phyloP scores from a whole-genome alignment of 2,797 vertebrate genomes.

The Yasuhikotakia modesta region DNA sequence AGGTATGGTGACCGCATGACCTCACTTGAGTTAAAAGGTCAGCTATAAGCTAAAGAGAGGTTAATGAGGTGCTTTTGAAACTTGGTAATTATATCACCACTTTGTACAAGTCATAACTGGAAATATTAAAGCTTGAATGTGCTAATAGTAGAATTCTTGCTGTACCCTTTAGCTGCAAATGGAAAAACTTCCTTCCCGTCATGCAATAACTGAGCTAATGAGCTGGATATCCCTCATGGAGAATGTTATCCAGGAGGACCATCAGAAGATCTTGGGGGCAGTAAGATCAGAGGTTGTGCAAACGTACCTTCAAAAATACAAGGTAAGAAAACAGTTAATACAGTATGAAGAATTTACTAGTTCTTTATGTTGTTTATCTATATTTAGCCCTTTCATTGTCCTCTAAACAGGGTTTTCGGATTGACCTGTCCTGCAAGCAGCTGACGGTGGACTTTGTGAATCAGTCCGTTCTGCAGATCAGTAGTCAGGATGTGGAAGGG shows the following conservation, averaged over 20 bases:
- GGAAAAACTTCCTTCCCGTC: conserved; percentile 96
- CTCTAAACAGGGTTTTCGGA: conserved; percentile 86
- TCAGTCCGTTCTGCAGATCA: conserved; percentile 96
- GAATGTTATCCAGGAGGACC: conserved; percentile 88
- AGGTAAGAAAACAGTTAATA: conserved; percentile 75
- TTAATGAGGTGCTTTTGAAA: neutral
- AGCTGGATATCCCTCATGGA: conserved; percentile 97
- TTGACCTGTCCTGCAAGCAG: conserved; percentile 95
- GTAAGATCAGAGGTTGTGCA: conserved; percentile 84
- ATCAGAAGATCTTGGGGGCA: conserved; percentile 84
- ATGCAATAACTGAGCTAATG: conserved; percentile 95
- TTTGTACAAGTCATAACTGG: neutral
- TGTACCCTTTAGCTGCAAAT: conserved; percentile 64
- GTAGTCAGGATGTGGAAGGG: conserved; percentile 95
- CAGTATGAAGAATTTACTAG: neutral
- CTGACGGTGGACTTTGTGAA: conserved; percentile 97
- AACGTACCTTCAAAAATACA: conserved; percentile 91
- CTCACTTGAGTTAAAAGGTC: too few species aligned
- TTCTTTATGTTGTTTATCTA: neutral
- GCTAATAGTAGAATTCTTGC: neutral
- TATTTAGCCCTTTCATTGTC: conserved; percentile 28
- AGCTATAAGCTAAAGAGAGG: neutral
- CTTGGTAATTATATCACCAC: neutral
- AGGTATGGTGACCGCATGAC: conserved; percentile 73
- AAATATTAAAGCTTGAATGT: neutral